phyloP scores from a whole-genome alignment of 2,888 invertebrate species.

The Andrena praecox region DNA sequence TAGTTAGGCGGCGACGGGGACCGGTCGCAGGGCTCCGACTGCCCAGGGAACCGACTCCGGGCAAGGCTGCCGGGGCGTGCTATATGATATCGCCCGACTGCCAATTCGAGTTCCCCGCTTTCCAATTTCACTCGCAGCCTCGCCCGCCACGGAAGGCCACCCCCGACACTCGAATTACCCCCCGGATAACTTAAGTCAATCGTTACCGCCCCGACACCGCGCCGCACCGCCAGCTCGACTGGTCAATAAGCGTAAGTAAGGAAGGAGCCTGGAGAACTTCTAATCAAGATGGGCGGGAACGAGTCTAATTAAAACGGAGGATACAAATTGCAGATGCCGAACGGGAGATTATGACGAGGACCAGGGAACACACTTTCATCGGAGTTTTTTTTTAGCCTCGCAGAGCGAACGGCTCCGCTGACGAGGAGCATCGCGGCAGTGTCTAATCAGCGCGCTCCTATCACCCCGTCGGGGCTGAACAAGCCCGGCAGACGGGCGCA shows the following conservation, averaged over 20 bases:
- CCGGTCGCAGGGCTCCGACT: background rate
- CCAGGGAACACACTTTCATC: too few relatives aligned
- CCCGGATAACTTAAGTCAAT: conserved; percentile 45
- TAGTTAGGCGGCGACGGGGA: conserved; percentile 20
- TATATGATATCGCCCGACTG: conserved; percentile 38
- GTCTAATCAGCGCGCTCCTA: conserved; percentile 4
- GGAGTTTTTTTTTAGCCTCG: background rate
- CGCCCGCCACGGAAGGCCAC: conserved; percentile 22
- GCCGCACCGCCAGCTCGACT: conserved; percentile 5
- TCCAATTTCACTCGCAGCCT: conserved; percentile 51
- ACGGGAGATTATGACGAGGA: background rate
- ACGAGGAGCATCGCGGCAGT: background rate
- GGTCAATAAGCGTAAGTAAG: conserved; percentile 40
- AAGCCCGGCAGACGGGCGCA: conserved; percentile 6
- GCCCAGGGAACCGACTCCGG: conserved; percentile 10
- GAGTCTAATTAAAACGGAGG: conserved; percentile 38
- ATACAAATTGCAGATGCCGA: background rate
- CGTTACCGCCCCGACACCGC: conserved; percentile 12
- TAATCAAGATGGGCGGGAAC: conserved; percentile 50
- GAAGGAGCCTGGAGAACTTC: conserved; percentile 33
- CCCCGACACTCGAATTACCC: conserved; percentile 54
- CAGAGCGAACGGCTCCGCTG: background rate
- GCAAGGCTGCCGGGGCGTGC: background rate
- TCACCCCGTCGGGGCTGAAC: conserved; percentile 3
- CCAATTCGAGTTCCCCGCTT: conserved; percentile 37